These are phyloP conservation scores for Metopia argyrocephala DNA, from an alignment of 2,888 invertebrate genomes.

Conservation along the genomic window DNA sequence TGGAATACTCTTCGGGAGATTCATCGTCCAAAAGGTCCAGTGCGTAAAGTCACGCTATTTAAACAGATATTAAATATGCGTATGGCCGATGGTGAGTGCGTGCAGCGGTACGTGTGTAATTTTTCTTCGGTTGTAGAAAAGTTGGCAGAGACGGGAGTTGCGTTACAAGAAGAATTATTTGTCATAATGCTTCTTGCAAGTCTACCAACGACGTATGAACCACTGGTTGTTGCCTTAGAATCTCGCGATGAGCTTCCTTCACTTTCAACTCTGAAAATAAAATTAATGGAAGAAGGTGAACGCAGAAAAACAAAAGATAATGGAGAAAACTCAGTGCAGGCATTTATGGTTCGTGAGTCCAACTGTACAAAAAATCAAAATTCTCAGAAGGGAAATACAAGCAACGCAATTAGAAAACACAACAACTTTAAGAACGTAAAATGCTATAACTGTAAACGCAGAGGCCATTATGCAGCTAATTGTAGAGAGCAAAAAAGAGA, in stretches of 20 bases:
- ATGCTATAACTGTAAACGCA: constrained; percentile 49
- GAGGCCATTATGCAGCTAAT: constrained; percentile 54
- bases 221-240: constrained; percentile 50
- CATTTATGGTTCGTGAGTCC: constrained; percentile 28
- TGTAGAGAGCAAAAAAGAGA: constrained; percentile 36
- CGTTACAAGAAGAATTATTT: constrained; percentile 46
- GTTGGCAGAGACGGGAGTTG: constrained; percentile 46
- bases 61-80: constrained; percentile 29
- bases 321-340: constrained; percentile 32
- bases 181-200: constrained; percentile 50
- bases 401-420: background rate
- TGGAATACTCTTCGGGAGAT: constrained; percentile 44
- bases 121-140: constrained; percentile 27
- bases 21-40: constrained; percentile 50
- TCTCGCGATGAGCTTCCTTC: constrained; percentile 47
- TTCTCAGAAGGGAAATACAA: background rate
- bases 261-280: constrained; percentile 47
- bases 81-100: constrained; percentile 23
- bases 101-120: constrained; percentile 30
- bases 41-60: constrained; percentile 51
- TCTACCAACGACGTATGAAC: constrained; percentile 53
- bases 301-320: constrained; percentile 24
- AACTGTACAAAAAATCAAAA: constrained; percentile 18
- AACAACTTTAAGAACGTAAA: constrained; percentile 28
- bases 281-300: constrained; percentile 52